Evolutionary conservation across 2,888 invertebrate species (phyloP).

Genomic region (Hesperia comma): DNA sequence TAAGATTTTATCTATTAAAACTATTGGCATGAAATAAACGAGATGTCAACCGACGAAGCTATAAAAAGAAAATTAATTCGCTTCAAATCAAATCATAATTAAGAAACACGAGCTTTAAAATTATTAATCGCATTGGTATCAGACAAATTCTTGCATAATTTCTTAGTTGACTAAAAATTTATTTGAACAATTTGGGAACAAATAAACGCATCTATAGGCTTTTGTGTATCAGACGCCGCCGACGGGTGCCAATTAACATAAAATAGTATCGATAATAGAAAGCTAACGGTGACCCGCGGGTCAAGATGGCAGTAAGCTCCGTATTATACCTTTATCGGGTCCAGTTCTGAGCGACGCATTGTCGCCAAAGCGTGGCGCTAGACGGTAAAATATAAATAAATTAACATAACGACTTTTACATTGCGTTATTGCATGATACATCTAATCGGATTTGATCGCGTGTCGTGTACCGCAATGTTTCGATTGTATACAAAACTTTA

Average conservation of each 20-base stretch:
- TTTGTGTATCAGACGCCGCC: conserved; percentile 40
- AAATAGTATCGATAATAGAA: conserved; percentile 45
- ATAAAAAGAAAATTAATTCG: conserved; percentile 1
- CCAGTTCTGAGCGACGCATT: conserved; percentile 44
- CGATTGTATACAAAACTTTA: not conserved
- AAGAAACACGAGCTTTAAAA: conserved; percentile 26
- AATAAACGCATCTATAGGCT: conserved; percentile 35
- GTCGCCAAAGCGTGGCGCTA: conserved; percentile 45
- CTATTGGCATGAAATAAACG: not conserved
- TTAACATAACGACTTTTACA: conserved; percentile 64
- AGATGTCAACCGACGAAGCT: not conserved
- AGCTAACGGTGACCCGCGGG: conserved; percentile 56
- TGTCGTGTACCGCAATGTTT: conserved; percentile 35
- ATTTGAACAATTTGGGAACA: conserved; percentile 32
- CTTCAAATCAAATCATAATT: conserved; percentile 20
- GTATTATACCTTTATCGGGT: conserved; percentile 42
- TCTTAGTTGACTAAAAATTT: conserved; percentile 29
- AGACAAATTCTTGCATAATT: conserved; percentile 33
- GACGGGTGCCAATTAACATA: conserved; percentile 49
- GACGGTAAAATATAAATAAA: conserved; percentile 60
- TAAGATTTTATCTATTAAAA: no score
- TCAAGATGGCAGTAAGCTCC: conserved; percentile 53
- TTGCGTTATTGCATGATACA: conserved; percentile 57
- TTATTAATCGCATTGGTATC: conserved; percentile 19
- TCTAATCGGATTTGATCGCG: conserved; percentile 48